Percentiles rank a stretch among this genome's conserved stretches.
Evolutionary conservation across 2,888 invertebrate species (phyloP).

Genomic region (Thecocarcelia acutangulata): DNA sequence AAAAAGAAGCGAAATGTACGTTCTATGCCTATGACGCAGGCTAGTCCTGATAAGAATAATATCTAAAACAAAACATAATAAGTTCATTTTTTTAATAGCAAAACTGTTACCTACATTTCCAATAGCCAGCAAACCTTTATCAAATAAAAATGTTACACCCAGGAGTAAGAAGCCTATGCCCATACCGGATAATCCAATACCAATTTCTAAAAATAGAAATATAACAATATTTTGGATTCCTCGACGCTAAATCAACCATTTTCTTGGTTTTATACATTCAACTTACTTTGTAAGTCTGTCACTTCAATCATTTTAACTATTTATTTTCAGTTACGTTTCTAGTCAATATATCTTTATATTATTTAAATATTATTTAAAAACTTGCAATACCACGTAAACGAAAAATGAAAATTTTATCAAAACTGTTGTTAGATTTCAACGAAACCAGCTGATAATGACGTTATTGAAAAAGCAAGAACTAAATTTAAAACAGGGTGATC

Average conservation of each 20-base stretch:
- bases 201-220: slow-evolving; percentile 90
- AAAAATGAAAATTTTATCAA: slow-evolving; percentile 66
- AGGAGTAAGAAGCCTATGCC: slow-evolving; percentile 97
- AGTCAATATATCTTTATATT: slow-evolving; percentile 14
- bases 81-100: slow-evolving; percentile 12
- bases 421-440: slow-evolving; percentile 38
- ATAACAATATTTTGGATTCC: slow-evolving; percentile 2
- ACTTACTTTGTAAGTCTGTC: slow-evolving; percentile 92
- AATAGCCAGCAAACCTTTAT: slow-evolving; percentile 98
- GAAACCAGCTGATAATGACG: slow-evolving; percentile 69
- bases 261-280: neutral
- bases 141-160: slow-evolving; percentile 95
- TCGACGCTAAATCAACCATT: neutral
- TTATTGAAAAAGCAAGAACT: slow-evolving; percentile 29
- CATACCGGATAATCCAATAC: slow-evolving; percentile 97
- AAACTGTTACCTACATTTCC: slow-evolving; percentile 94
- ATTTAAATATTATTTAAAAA: slow-evolving; percentile 35
- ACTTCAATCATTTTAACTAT: slow-evolving; percentile 88
- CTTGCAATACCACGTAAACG: slow-evolving; percentile 74
- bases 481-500: neutral
- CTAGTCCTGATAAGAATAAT: slow-evolving; percentile 95
- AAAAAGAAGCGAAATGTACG: slow-evolving; percentile 98
- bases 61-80: slow-evolving; percentile 86
- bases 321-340: slow-evolving; percentile 41
- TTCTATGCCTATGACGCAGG: slow-evolving; percentile 97